These are phyloP conservation scores for Mus pahari DNA, from an alignment of 2,113 vertebrate species.

Conservation along the genomic window DNA sequence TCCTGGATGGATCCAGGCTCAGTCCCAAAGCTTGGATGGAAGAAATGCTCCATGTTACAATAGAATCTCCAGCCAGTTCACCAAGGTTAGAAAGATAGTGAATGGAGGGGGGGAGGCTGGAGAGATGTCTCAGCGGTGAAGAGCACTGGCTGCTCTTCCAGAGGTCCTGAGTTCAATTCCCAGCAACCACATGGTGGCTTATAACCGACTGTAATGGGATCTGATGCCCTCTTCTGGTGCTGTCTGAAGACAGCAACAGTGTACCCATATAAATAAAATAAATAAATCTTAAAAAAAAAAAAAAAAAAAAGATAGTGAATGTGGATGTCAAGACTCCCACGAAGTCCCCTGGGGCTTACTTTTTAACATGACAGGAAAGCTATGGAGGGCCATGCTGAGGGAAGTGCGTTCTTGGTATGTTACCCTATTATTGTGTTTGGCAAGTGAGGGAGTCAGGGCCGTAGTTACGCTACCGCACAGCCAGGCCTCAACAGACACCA, in stretches of 20 bases:
- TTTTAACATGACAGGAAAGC: neutral
- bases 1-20: neutral
- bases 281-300: no score
- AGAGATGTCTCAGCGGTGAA: no score
- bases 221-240: no score
- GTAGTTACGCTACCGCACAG: neutral
- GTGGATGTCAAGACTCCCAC: neutral
- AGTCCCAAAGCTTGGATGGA: neutral
- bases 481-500: neutral
- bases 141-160: no score
- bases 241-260: no score
- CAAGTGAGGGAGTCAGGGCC: neutral
- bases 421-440: fast-evolving
- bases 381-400: fast-evolving
- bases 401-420: fast-evolving
- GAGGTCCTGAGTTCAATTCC: no score
- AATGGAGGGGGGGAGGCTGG: neutral
- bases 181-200: no score
- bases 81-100: neutral
- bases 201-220: no score
- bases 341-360: neutral
- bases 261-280: no score
- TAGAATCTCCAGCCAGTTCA: neutral
- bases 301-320: neutral
- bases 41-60: neutral